These are phyloP conservation scores for Thalassophryne amazonica DNA, from an alignment of 2,797 vertebrate genomes.

Conservation along the genomic window DNA sequence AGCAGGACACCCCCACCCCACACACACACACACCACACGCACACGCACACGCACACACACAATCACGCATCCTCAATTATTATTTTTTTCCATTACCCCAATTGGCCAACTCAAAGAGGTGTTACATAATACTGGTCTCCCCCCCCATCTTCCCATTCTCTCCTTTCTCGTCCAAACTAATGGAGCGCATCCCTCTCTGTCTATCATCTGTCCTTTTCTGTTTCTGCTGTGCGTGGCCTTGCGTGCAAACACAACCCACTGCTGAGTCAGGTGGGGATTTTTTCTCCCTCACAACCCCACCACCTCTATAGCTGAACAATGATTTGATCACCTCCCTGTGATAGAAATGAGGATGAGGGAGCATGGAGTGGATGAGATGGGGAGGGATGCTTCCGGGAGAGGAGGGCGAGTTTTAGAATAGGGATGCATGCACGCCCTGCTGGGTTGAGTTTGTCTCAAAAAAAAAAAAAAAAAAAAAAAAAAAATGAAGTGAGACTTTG, in stretches of 20 bases:
- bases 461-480: neutral
- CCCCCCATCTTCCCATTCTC: neutral
- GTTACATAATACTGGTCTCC: constrained; percentile 26
- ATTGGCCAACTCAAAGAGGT: constrained; percentile 30
- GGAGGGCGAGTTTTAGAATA: neutral
- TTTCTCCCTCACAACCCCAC: no score
- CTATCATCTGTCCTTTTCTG: no score
- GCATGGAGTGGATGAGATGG: neutral
- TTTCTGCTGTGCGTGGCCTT: no score
- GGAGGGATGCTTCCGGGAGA: neutral
- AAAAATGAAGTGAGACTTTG: constrained; percentile 5
- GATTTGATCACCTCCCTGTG: constrained; percentile 14
- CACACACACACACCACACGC: no score
- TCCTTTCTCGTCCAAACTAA: constrained; percentile 14
- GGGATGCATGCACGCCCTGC: neutral
- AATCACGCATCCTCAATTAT: constrained; percentile 9
- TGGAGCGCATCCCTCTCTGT: no score
- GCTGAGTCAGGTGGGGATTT: constrained; percentile 35
- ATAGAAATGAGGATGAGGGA: constrained; percentile 8
- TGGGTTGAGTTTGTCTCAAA: neutral
- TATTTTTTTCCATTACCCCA: constrained; percentile 17
- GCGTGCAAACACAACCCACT: constrained; percentile 16
- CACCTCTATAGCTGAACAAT: constrained; percentile 26
- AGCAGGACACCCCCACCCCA: no score
- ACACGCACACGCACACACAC: no score